Evolutionary conservation across 2,113 vertebrate genomes (phyloP), one percentile per base, ranked within the genome.

Genomic region (Lagopus leucura): DNA sequence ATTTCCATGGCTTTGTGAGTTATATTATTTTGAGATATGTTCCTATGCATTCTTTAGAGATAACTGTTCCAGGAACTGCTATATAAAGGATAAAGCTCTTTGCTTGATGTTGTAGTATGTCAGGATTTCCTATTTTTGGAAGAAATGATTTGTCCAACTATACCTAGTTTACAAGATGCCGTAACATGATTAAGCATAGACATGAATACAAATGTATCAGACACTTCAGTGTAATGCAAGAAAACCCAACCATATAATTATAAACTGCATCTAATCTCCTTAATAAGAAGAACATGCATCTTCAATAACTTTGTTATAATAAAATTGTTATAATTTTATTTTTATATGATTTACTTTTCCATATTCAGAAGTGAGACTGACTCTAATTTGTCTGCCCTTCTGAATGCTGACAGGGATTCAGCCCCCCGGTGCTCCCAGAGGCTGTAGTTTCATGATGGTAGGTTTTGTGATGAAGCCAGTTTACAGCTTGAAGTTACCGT

Each of bases 41-140:
- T 95, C 25, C 25, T 82, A 3, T 65, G 22, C 38, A 5, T 95
- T 89, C 34, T 66, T 89, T 94, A 81, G 38, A 89, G 71, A 82
- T 36, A 21, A 34, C 11, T 34, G 11, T 48, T 78, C 82, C 75
- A 87, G 42, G 66, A 91, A 15, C 38, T 52, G 22, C 27, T 83
- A 9, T n/a, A 36, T 69, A 75, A 54, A 40, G 20, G 75, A 47
- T 85, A 80, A 89, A 71, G 9, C 13, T 21, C 73, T 75, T 66
- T 38, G 5, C 30, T 89, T 79, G 34, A 36, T 87, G 57, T 61
- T 76, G 27, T 25, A 36, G 1, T 52, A 40, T 73, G 28, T 64
- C 36, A 0, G 5, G 32, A 66, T 87, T 80, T 89, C 58, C 40
- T 85, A 0, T 52, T 89, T 89, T 86, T 77, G 48, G 72, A 67